Evolutionary conservation across 2,888 invertebrate species (phyloP).

Genomic region (Acanthopleura granulata): DNA sequence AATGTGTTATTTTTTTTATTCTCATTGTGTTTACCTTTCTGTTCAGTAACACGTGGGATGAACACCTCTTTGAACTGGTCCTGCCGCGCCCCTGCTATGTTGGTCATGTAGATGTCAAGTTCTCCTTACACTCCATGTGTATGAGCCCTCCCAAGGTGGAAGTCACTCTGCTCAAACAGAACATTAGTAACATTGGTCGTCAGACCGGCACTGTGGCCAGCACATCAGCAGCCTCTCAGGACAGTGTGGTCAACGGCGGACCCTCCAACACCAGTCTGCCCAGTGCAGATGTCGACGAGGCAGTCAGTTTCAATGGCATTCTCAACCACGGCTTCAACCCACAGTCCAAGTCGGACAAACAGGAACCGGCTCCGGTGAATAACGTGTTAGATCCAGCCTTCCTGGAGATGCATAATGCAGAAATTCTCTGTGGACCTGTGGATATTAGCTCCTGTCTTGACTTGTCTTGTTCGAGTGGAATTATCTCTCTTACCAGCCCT

Average conservation of each 20-base stretch:
- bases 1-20: constrained; percentile 5
- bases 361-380: constrained; percentile 31
- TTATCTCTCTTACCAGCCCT: constrained; percentile 88
- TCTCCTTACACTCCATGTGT: constrained; percentile 84
- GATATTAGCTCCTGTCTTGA: constrained; percentile 86
- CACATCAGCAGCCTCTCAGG: neutral
- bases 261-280: neutral
- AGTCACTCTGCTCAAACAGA: constrained; percentile 79
- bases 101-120: constrained; percentile 92
- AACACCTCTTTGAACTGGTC: constrained; percentile 90
- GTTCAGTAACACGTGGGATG: constrained; percentile 86
- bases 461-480: constrained; percentile 86
- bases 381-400: constrained; percentile 75
- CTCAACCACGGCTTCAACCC: neutral
- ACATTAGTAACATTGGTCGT: constrained; percentile 73
- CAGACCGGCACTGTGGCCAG: constrained; percentile 11
- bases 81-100: constrained; percentile 81
- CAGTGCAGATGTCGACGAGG: neutral
- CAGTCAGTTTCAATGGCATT: neutral
- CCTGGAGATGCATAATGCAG: constrained; percentile 87
- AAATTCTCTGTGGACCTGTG: constrained; percentile 90
- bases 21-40: constrained; percentile 19
- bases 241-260: neutral
- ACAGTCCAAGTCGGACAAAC: constrained; percentile 2
- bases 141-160: constrained; percentile 81